Evolutionary conservation across 2,797 vertebrate genomes (phyloP).

Genomic region (Neomorphus geoffroyi): DNA sequence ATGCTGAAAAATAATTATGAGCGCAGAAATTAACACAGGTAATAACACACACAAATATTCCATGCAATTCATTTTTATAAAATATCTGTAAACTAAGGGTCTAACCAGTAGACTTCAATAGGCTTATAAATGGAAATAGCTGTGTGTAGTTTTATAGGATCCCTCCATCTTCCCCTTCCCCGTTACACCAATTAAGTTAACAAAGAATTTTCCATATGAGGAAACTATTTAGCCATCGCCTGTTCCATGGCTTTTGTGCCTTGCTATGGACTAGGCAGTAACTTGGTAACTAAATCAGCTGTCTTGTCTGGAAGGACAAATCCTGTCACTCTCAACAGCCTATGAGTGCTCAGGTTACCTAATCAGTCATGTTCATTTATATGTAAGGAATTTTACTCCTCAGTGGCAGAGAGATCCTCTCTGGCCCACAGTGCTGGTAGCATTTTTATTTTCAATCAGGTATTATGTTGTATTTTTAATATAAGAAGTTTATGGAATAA

Average conservation of each 20-base stretch:
- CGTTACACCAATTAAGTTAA: background rate
- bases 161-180: background rate
- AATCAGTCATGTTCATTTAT: background rate
- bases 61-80: background rate
- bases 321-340: background rate
- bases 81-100: background rate
- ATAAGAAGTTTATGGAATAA: background rate
- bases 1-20: background rate
- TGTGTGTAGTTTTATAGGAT: background rate
- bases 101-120: background rate
- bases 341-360: background rate
- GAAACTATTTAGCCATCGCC: background rate
- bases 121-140: background rate
- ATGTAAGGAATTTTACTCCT: background rate
- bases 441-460: background rate
- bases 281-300: background rate
- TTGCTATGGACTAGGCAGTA: background rate
- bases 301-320: background rate
- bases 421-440: background rate
- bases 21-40: background rate
- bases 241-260: background rate
- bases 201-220: background rate
- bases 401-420: background rate
- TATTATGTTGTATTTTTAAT: background rate
- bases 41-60: background rate